A percentile compares a stretch with the other conserved stretches of the same genome.
These are phyloP conservation scores for Sialia sialis DNA, from an alignment of 2,113 vertebrate species.

Conservation along the genomic window DNA sequence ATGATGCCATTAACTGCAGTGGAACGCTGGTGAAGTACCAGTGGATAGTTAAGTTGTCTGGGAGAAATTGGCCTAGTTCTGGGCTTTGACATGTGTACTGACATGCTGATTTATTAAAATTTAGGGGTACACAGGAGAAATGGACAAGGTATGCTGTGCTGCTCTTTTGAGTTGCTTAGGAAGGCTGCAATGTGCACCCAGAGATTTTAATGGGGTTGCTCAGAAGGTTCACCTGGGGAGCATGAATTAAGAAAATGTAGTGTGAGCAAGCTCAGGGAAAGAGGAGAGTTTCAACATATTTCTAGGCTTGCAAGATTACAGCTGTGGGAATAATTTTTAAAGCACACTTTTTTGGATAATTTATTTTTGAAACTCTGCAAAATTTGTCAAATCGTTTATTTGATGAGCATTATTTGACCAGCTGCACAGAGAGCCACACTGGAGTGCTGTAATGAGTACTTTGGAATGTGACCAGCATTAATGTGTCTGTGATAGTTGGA, in stretches of 20 bases:
- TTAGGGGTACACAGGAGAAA: neutral
- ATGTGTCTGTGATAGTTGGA: conserved; percentile 32
- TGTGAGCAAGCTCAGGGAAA: neutral
- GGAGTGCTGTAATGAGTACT: conserved; percentile 44
- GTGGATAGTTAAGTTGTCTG: neutral
- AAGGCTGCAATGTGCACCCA: neutral
- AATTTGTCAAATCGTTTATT: conserved; percentile 51
- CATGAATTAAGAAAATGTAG: conserved; percentile 24
- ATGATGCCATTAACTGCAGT: neutral
- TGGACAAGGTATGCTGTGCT: neutral
- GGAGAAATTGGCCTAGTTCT: neutral
- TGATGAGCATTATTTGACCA: conserved; percentile 53
- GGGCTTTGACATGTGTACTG: neutral
- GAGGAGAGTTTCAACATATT: neutral
- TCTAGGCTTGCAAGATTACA: neutral
- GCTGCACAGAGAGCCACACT: conserved; percentile 14
- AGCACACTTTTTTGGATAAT: conserved; percentile 6
- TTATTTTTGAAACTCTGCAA: conserved; percentile 44
- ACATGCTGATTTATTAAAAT: neutral
- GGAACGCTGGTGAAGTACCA: neutral
- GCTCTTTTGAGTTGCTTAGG: neutral
- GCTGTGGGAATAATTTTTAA: conserved; percentile 50
- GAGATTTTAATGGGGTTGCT: neutral
- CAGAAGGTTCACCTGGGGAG: neutral
- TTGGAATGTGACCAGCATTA: neutral